Base-by-base conservation (phyloP, 2,888 invertebrate genomes). In the Zaprionus bogoriensis region DNA sequence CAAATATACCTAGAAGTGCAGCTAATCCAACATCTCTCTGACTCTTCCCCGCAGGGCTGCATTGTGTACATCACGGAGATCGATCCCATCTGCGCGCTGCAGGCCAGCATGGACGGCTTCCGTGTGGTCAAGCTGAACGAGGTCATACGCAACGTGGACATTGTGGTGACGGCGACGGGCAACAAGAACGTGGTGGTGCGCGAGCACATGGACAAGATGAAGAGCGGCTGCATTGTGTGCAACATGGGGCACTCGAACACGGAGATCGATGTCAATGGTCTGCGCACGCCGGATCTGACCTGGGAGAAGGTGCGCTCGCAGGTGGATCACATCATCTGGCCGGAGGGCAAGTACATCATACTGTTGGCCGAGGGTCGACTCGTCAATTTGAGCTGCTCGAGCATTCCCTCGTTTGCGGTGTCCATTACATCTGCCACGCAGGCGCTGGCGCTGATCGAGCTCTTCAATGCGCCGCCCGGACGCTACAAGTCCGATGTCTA, bases 251-350 rank as follows among this genome's bases (percentile, higher is more conserved):
- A 98, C 92, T 98, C 97, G 71, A 98, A 98, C 91, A 98, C 98
- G 0, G 98, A 98, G 93, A 96, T 97, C 80, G 98, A 98, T 92
- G 97, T 98, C 74, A 97, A 97, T 91, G 95, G 97, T 74, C 92
- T 99, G 66, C 93, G 98, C 67, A 98, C 98, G 20, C 97, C 98
- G 0, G 99, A 99, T 89, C 92, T 99, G 81, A 96, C 98, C 55
- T 99, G 99, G 99, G 99, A 99, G 92, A 96, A 98, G 88, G 98
- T 99, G 0, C 93, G 99, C 51, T 98, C 98, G 23, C 98, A 99
- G 92, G 99, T 99, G 39, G 99, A 99, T 92, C 99, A 99, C 92
- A 97, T 99, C 75, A 97, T 99, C 82, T 99, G 98, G 98, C 98
- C 98, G 7, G 98, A 97, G 91, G 97, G 98, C 66, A 99, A 98